These are phyloP conservation scores for Morone chrysops DNA, from an alignment of 2,113 vertebrate species.

Conservation along the genomic window DNA sequence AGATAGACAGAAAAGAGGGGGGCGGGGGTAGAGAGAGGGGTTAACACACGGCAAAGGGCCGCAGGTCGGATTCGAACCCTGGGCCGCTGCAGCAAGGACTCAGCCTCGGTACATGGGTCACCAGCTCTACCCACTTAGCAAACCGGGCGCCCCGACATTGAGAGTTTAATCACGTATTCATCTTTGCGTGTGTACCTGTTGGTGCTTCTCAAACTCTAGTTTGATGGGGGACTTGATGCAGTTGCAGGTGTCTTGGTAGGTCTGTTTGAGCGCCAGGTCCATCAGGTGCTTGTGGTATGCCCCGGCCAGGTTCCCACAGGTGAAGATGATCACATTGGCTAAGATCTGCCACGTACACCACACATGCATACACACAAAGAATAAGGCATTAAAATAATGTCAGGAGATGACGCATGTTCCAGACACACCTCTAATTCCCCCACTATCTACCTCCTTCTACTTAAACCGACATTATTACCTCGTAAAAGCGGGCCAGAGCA, in stretches of 20 bases:
- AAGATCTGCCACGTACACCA: constrained; percentile 85
- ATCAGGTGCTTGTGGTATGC: constrained; percentile 98
- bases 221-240: constrained; percentile 99
- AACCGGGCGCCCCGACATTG: no score
- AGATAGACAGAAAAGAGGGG: no score
- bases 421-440: constrained; percentile 47
- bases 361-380: constrained; percentile 26
- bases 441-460: constrained; percentile 35
- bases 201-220: constrained; percentile 97
- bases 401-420: constrained; percentile 8
- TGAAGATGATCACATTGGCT: constrained; percentile 97
- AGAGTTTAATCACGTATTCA: not conserved
- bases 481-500: constrained; percentile 54
- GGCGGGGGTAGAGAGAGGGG: no score
- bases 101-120: no score
- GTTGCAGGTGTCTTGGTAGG: constrained; percentile 97
- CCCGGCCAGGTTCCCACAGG: constrained; percentile 95
- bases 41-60: no score
- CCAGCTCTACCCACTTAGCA: no score
- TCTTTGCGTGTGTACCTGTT: constrained; percentile 88
- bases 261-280: constrained; percentile 96
- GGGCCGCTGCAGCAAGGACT: no score
- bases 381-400: constrained; percentile 26
- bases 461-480: constrained; percentile 53
- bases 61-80: no score